Evolutionary conservation across 2,888 invertebrate genomes (phyloP), one percentile per base, ranked within the genome.

Genomic region (Axea sp.): DNA sequence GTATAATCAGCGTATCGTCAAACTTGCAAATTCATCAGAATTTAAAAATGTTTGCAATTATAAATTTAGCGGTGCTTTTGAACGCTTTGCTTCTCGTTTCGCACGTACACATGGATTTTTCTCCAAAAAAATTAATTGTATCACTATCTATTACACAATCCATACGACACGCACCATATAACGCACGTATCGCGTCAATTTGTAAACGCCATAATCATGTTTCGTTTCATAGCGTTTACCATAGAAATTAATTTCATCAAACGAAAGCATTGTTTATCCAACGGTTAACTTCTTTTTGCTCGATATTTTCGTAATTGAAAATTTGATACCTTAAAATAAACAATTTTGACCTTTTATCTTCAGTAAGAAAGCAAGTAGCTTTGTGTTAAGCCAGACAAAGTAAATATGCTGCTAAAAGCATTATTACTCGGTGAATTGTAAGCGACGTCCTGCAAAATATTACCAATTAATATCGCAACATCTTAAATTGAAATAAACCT

Each of bases 321-420:
- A 72, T 37, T 47, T 33, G 57, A 72, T 72, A 72, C 64, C 51
- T 64, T 51, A 33, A 57, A 41, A 64, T 49, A 72, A 72, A 65
- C 72, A 65, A 24, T 37, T 57, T 57, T 28, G 28, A 33, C 39
- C 39, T 62, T 71, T 62, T 62, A 47, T 41, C 26, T 53, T 28
- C 28, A 19, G 45, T 31, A 35, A 62, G 45, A 53, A 15, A 45
- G 45, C 47, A 62, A 62, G 47, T 47, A 45, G 31, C 31, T 47
- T 47, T 22, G 33, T 35, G 41, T 51, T 33, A 19, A 33, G 7
- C 7, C 11, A 7, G 30, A 9, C 35, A 12, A 14, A 17, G 51
- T 57, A 64, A 64, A 72, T 57, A 72, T 19, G 11, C 49, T 22
- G 24, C 49, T 57, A 72, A 72, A 57, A 72, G 57, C 64, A 72